Evolutionary conservation across 2,888 invertebrate genomes (phyloP).

Genomic region (Cataglyphis altisquamis): DNA sequence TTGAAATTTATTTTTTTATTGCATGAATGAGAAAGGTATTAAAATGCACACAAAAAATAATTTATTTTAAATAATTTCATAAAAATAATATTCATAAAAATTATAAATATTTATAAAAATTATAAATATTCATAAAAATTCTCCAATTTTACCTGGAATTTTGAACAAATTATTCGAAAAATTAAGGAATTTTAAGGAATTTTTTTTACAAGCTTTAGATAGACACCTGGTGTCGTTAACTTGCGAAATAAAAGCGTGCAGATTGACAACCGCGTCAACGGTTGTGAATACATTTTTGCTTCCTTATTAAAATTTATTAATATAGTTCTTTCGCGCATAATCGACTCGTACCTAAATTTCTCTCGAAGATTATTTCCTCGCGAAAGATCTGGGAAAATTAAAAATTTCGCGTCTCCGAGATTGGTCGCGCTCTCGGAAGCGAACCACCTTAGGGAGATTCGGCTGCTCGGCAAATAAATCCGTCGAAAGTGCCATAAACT

Average conservation of each 20-base stretch:
- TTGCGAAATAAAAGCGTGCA: neutral
- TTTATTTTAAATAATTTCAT: too few species aligned
- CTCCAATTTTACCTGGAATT: too few species aligned
- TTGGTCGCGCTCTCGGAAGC: conserved; percentile 31
- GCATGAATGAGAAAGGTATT: too few species aligned
- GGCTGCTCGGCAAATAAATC: conserved; percentile 73
- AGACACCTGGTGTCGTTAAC: neutral
- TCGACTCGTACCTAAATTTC: neutral
- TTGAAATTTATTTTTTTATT: too few species aligned
- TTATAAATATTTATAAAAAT: too few species aligned
- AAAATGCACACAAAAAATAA: too few species aligned
- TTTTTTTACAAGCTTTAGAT: too few species aligned
- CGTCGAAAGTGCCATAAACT: conserved; percentile 77
- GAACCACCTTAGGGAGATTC: conserved; percentile 25
- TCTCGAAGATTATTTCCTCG: neutral
- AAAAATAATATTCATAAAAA: too few species aligned
- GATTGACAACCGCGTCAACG: neutral
- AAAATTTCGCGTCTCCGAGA: neutral
- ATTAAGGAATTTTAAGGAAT: too few species aligned
- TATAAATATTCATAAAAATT: too few species aligned
- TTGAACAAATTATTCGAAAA: too few species aligned
- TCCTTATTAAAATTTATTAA: neutral
- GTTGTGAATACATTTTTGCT: neutral
- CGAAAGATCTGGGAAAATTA: neutral
- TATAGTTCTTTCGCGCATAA: neutral